These are phyloP conservation scores for Ellobium chinense DNA, from an alignment of 2,888 invertebrate genomes.

Conservation along the genomic window DNA sequence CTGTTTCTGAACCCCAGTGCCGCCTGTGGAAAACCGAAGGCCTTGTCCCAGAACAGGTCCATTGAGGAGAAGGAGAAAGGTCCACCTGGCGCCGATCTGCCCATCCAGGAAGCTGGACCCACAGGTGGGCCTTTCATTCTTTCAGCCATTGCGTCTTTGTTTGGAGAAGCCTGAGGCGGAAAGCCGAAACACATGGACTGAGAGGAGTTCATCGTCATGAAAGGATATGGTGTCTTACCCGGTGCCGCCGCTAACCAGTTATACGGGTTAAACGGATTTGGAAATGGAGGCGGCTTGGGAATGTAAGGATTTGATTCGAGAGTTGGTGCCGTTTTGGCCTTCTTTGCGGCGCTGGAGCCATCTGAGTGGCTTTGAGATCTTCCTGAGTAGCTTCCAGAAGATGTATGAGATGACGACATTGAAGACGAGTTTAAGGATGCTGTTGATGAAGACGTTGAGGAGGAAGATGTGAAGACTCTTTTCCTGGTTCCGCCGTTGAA, in stretches of 20 bases:
- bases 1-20: slow-evolving; percentile 32
- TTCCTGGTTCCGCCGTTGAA: slow-evolving; percentile 97
- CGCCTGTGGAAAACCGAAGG: slow-evolving; percentile 46
- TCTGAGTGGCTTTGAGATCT: slow-evolving; percentile 9
- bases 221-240: slow-evolving; percentile 48
- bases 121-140: slow-evolving; percentile 33
- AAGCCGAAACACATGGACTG: slow-evolving; percentile 53
- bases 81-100: slow-evolving; percentile 4
- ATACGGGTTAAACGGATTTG: slow-evolving; percentile 48
- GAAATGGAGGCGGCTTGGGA: slow-evolving; percentile 44
- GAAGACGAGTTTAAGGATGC: slow-evolving; percentile 43
- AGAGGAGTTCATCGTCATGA: slow-evolving; percentile 51
- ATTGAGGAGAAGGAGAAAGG: slow-evolving; percentile 47
- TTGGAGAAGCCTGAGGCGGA: slow-evolving; percentile 31
- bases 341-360: slow-evolving; percentile 30
- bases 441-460: slow-evolving; percentile 7
- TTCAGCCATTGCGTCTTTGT: slow-evolving; percentile 39
- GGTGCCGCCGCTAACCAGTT: slow-evolving; percentile 41
- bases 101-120: slow-evolving; percentile 45
- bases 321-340: slow-evolving; percentile 22
- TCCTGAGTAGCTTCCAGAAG: slow-evolving; percentile 19
- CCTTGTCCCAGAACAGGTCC: slow-evolving; percentile 52
- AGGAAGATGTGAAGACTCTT: slow-evolving; percentile 79
- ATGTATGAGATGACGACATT: background rate
- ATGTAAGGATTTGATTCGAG: slow-evolving; percentile 35